Percentiles rank a stretch among this genome's conserved stretches.
phyloP scores from a whole-genome alignment of 2,888 invertebrate genomes.

The Agrotis ipsilon region DNA sequence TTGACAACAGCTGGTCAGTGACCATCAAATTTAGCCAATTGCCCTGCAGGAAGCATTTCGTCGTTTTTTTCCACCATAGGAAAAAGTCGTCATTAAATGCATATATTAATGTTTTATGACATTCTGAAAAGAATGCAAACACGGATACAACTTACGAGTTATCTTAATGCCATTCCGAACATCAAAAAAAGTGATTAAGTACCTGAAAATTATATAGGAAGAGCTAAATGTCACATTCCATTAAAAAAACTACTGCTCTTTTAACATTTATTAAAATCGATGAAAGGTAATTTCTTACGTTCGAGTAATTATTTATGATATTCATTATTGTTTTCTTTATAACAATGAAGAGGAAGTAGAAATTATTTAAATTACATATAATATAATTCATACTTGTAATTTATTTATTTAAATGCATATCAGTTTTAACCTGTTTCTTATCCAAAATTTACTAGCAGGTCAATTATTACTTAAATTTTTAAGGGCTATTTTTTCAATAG shows the following conservation, averaged over 20 bases:
- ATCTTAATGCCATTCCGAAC: slow-evolving; percentile 17
- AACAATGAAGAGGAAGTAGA: slow-evolving; percentile 15
- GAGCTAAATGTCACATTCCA: slow-evolving; percentile 22
- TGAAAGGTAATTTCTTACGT: slow-evolving; percentile 36
- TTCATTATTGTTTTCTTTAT: not conserved
- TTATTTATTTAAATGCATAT: too few species aligned
- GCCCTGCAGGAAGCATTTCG: too few species aligned
- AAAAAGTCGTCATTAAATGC: too few species aligned
- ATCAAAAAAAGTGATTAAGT: slow-evolving; percentile 16
- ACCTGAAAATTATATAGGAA: slow-evolving; percentile 38
- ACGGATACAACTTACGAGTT: slow-evolving; percentile 25
- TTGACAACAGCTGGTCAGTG: too few species aligned
- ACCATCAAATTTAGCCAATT: too few species aligned
- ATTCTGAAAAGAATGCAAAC: not conserved
- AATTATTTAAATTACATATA: slow-evolving; percentile 16
- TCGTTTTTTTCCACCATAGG: too few species aligned
- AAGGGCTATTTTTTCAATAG: too few species aligned
- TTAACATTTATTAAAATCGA: slow-evolving; percentile 33
- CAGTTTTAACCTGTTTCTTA: too few species aligned
- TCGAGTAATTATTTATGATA: slow-evolving; percentile 9
- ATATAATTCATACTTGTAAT: too few species aligned
- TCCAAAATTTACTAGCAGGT: too few species aligned
- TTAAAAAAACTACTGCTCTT: slow-evolving; percentile 33
- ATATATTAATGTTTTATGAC: too few species aligned
- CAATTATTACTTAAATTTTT: too few species aligned